Percentiles rank a stretch among this genome's conserved stretches.
Conservation (phyloP, 2,113 vertebrate genomes). For the Synchiropus splendidus region DNA sequence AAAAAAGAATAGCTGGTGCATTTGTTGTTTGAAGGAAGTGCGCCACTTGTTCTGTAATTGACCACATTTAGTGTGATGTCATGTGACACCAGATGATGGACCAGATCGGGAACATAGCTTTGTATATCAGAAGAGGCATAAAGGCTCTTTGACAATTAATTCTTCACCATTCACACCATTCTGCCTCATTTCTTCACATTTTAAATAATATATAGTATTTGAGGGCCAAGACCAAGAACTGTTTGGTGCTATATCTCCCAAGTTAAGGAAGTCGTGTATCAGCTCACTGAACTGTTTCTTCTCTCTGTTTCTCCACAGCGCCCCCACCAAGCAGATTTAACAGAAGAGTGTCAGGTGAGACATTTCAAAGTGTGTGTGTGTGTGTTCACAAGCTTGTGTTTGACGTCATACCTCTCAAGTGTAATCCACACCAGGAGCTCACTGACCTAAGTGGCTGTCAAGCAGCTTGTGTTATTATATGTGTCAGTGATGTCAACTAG, state of each 20-base stretch:
- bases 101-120: too few species aligned
- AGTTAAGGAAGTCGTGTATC: too few species aligned
- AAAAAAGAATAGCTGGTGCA: not conserved
- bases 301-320: slow-evolving; percentile 65
- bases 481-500: slow-evolving; percentile 1
- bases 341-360: slow-evolving; percentile 93
- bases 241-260: too few species aligned
- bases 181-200: too few species aligned
- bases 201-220: too few species aligned
- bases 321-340: slow-evolving; percentile 81
- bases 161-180: too few species aligned
- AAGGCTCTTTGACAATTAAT: too few species aligned
- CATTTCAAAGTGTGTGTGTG: slow-evolving; percentile 4
- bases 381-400: slow-evolving; percentile 6
- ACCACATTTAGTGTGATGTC: not conserved
- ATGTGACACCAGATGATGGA: not conserved
- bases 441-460: slow-evolving; percentile 10
- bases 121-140: too few species aligned
- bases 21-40: not conserved
- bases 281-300: slow-evolving; percentile 14
- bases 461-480: too few species aligned
- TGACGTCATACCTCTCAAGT: slow-evolving; percentile 33
- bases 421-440: slow-evolving; percentile 19
- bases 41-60: slow-evolving; percentile 4
- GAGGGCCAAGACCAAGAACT: too few species aligned